These are phyloP conservation scores for Melinaea menophilus DNA, from an alignment of 2,888 invertebrate genomes.

Conservation along the genomic window DNA sequence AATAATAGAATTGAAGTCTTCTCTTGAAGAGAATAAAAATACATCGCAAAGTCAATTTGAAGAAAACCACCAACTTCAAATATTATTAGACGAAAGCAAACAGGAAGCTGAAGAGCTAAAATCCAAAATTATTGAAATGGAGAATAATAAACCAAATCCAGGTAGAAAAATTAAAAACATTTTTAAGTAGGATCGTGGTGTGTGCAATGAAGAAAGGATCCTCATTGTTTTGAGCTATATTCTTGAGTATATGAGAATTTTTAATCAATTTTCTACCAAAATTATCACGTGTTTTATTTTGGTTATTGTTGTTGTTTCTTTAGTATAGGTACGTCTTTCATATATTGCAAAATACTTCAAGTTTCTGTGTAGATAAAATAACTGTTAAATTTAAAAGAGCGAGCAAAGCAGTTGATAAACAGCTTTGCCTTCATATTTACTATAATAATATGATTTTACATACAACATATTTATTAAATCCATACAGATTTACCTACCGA, in stretches of 20 bases:
- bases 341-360: no score
- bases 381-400: background rate
- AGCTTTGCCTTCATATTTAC: background rate
- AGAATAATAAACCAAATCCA: slow-evolving; percentile 56
- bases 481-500: slow-evolving; percentile 60
- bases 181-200: background rate
- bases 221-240: background rate
- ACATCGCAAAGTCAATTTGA: slow-evolving; percentile 45
- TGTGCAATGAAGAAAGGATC: no score
- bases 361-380: no score
- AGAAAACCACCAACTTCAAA: slow-evolving; percentile 44
- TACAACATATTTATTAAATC: no score
- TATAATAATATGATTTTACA: background rate
- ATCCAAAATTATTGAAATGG: slow-evolving; percentile 54
- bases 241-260: no score
- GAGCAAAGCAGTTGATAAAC: no score
- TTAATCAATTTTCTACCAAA: no score
- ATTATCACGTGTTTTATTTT: no score
- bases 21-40: slow-evolving; percentile 48
- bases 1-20: slow-evolving; percentile 48
- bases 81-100: slow-evolving; percentile 44
- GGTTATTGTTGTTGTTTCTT: no score
- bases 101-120: slow-evolving; percentile 51
- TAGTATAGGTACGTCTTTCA: no score
- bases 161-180: slow-evolving; percentile 40